These are phyloP conservation scores for Dicrostonyx torquatus DNA, from an alignment of 2,797 vertebrate species.

Conservation along the genomic window DNA sequence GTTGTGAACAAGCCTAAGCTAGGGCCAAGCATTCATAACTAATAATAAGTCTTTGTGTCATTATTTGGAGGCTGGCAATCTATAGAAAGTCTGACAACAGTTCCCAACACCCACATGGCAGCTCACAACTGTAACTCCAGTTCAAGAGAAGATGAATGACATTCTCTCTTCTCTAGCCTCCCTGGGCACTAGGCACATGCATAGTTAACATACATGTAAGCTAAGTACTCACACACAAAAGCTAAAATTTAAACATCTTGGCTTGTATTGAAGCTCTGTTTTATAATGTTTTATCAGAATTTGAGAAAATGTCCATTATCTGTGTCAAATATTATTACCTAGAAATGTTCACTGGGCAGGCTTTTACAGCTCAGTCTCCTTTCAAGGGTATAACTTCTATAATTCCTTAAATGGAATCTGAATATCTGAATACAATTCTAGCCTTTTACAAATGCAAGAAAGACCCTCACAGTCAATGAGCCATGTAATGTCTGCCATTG, in stretches of 20 bases:
- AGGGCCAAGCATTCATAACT: background rate
- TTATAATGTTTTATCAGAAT: background rate
- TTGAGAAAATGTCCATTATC: background rate
- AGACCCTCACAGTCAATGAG: constrained; percentile 74
- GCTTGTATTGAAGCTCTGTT: background rate
- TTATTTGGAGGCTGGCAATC: background rate
- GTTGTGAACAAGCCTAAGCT: background rate
- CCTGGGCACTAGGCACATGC: background rate
- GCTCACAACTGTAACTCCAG: background rate
- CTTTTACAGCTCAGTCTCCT: background rate
- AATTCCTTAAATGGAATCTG: constrained; percentile 53
- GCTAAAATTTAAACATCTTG: background rate
- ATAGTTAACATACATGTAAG: background rate
- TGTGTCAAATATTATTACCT: constrained; percentile 30
- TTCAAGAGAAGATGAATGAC: background rate
- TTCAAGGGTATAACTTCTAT: background rate
- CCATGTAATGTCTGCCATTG: constrained; percentile 71
- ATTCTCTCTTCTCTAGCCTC: background rate
- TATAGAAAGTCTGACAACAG: background rate
- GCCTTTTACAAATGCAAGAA: constrained; percentile 60
- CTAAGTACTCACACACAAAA: background rate
- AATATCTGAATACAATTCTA: constrained; percentile 37
- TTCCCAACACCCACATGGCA: background rate
- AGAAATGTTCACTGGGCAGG: background rate
- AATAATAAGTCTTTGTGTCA: background rate